Evolutionary conservation across 2,797 vertebrate genomes (phyloP).

Genomic region (Phrynocephalus forsythii): DNA sequence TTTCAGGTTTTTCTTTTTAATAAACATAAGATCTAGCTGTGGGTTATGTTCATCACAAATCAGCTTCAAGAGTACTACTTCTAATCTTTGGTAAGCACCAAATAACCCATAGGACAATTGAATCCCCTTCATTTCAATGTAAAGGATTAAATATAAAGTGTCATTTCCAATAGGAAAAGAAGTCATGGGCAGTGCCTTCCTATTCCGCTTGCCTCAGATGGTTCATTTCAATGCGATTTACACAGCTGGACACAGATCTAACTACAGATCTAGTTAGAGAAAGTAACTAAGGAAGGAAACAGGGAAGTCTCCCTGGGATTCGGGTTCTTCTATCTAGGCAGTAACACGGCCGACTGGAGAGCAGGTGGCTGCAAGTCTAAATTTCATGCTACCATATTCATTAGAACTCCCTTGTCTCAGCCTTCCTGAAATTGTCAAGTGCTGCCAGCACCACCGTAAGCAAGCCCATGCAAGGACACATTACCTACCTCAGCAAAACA

Average conservation of each 20-base stretch:
- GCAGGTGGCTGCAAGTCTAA: constrained; percentile 74
- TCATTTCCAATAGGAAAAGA: background rate
- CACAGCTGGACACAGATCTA: constrained; percentile 61
- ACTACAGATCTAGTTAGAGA: constrained; percentile 46
- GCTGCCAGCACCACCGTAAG: constrained; percentile 63
- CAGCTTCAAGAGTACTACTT: background rate
- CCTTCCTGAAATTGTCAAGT: constrained; percentile 68
- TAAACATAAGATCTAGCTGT: background rate
- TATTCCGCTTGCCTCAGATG: constrained; percentile 1
- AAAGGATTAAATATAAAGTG: constrained; percentile 57
- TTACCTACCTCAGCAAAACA: constrained; percentile 55
- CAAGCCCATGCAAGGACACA: constrained; percentile 61
- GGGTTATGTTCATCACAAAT: background rate
- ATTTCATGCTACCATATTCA: constrained; percentile 75
- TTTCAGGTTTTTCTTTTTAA: background rate
- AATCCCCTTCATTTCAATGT: constrained; percentile 51
- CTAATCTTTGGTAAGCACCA: background rate
- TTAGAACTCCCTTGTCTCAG: constrained; percentile 66
- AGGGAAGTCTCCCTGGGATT: constrained; percentile 69
- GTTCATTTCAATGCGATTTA: constrained; percentile 64
- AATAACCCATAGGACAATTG: too few relatives aligned
- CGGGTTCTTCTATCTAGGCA: constrained; percentile 70
- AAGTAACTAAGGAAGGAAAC: constrained; percentile 64
- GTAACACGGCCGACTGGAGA: constrained; percentile 73
- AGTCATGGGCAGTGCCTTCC: constrained; percentile 46